These are phyloP conservation scores for Myiozetetes cayanensis DNA, from an alignment of 2,113 vertebrate species.

Conservation along the genomic window DNA sequence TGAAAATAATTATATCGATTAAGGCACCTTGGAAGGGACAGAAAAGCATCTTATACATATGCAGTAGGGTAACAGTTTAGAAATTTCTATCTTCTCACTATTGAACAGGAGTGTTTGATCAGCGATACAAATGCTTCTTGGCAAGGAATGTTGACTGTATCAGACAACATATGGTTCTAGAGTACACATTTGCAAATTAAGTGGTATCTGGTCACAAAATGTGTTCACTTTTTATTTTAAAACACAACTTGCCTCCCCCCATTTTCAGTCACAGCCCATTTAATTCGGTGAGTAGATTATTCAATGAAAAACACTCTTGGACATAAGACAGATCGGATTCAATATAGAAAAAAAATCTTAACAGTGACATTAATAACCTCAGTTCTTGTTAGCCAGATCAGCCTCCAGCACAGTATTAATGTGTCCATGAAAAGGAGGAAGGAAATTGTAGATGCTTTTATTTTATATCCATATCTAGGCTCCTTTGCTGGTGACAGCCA, in stretches of 20 bases:
- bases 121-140: conserved; percentile 50
- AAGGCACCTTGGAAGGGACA: conserved; percentile 28
- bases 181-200: conserved; percentile 63
- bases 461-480: conserved; percentile 38
- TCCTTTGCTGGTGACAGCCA: conserved; percentile 34
- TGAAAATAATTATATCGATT: conserved; percentile 28
- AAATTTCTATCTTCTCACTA: not conserved
- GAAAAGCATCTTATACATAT: conserved; percentile 23
- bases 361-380: conserved; percentile 53
- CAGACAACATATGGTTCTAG: conserved; percentile 66
- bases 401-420: conserved; percentile 46
- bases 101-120: conserved; percentile 46
- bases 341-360: conserved; percentile 16
- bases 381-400: conserved; percentile 60
- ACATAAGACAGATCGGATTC: conserved; percentile 13
- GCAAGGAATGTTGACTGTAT: conserved; percentile 51
- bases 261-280: conserved; percentile 6
- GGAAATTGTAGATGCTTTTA: conserved; percentile 37
- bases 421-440: not conserved
- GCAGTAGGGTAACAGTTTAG: not conserved
- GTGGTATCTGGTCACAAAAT: conserved; percentile 47
- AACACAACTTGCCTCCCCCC: not conserved
- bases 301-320: not conserved
- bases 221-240: conserved; percentile 55
- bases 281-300: conserved; percentile 39